phyloP scores from a whole-genome alignment of 2,113 vertebrate genomes.

The Tinamus guttatus region DNA sequence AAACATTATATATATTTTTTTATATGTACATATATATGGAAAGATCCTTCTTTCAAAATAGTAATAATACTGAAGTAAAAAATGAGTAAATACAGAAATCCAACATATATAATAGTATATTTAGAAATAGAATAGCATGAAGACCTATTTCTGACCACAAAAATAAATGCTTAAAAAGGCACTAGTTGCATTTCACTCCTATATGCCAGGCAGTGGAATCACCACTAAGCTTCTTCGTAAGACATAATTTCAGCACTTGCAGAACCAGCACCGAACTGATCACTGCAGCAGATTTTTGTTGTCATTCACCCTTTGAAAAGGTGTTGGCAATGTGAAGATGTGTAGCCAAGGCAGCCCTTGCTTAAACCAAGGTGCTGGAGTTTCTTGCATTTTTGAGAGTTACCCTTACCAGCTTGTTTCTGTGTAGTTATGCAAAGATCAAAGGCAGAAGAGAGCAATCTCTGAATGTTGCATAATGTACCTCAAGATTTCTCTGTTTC shows the following conservation, averaged over 20 bases:
- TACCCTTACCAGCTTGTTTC: not conserved
- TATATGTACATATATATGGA: too few species aligned
- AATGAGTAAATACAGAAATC: not conserved
- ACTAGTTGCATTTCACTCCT: not conserved
- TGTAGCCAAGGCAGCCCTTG: not conserved
- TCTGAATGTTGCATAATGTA: not conserved
- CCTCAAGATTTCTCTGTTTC: not conserved
- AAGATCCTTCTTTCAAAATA: not conserved
- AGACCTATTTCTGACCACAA: not conserved
- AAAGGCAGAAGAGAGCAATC: not conserved
- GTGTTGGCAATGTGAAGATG: not conserved
- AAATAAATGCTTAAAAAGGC: not conserved
- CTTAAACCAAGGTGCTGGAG: not conserved
- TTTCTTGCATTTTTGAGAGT: not conserved
- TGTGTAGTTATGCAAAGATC: not conserved
- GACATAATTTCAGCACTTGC: not conserved
- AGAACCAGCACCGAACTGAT: not conserved
- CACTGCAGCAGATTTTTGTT: not conserved
- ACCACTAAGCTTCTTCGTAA: not conserved
- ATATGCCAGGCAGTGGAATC: not conserved
- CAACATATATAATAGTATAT: accelerated
- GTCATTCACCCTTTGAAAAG: not conserved
- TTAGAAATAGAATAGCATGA: not conserved
- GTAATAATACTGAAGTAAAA: not conserved
- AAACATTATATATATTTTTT: not conserved